A percentile compares a stretch with the other conserved stretches of the same genome.
Evolutionary conservation across 2,888 invertebrate genomes (phyloP).

Genomic region (Acrocera orbiculus): DNA sequence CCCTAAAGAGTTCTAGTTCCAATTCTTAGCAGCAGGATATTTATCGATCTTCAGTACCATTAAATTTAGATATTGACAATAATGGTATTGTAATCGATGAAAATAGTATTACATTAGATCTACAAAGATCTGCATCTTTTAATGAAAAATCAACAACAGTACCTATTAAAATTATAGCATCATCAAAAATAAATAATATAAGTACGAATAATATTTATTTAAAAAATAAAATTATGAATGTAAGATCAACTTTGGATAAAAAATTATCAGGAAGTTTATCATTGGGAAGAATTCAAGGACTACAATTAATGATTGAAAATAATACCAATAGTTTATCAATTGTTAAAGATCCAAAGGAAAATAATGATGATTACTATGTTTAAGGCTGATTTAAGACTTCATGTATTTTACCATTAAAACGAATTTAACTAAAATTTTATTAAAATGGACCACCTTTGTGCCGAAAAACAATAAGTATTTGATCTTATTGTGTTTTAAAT

Average conservation of each 20-base stretch:
- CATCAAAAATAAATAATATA: background rate
- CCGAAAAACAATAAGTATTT: conserved; percentile 8
- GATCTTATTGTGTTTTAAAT: no score
- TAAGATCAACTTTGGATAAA: conserved; percentile 8
- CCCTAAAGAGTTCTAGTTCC: conserved; percentile 11
- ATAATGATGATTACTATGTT: conserved; percentile 11
- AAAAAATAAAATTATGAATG: conserved; percentile 10
- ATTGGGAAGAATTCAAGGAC: no score
- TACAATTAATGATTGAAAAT: no score
- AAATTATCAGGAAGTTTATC: conserved; percentile 6
- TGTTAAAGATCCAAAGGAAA: conserved; percentile 8
- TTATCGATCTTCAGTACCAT: conserved; percentile 7
- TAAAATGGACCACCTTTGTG: conserved; percentile 10
- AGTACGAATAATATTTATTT: conserved; percentile 2
- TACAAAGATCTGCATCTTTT: conserved; percentile 12
- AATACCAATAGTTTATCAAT: conserved; percentile 7
- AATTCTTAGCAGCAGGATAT: conserved; percentile 12
- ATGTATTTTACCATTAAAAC: background rate
- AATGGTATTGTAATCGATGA: conserved; percentile 1
- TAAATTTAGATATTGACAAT: conserved; percentile 1
- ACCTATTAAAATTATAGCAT: conserved; percentile 11
- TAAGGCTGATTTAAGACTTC: background rate
- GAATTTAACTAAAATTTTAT: background rate
- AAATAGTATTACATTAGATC: conserved; percentile 1
- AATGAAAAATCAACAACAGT: conserved; percentile 12